These are phyloP conservation scores for Arizona elegans DNA, from an alignment of 2,113 vertebrate genomes.

Conservation along the genomic window DNA sequence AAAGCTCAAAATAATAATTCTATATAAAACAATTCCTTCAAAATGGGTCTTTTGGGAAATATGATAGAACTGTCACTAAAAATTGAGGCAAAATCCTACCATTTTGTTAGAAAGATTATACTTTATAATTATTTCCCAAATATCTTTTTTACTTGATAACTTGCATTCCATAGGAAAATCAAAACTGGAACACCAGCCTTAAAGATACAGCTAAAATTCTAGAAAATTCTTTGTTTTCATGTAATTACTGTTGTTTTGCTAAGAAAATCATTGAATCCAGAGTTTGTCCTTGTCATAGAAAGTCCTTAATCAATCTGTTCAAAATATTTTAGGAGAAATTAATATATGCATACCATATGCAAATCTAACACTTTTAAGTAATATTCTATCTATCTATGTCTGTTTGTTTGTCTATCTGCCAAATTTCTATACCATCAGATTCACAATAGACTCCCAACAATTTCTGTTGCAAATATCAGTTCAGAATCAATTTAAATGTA, in stretches of 20 bases:
- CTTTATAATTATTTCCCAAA: neutral
- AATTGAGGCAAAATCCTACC: neutral
- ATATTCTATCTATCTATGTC: neutral
- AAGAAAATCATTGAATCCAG: neutral
- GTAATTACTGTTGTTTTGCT: neutral
- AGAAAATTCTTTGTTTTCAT: neutral
- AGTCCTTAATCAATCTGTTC: neutral
- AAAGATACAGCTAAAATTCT: neutral
- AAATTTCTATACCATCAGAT: neutral
- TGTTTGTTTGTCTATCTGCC: neutral
- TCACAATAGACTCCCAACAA: neutral
- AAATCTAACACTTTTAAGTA: neutral
- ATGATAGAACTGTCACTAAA: neutral
- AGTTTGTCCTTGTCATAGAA: neutral
- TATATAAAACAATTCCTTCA: neutral
- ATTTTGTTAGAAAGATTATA: neutral
- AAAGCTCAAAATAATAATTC: neutral
- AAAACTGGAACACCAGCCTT: neutral
- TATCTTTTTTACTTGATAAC: neutral
- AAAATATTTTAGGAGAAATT: neutral
- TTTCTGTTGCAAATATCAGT: neutral
- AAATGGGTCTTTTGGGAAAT: neutral
- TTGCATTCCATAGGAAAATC: neutral
- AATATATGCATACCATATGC: neutral
- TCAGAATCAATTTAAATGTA: neutral